Percentiles rank a stretch among this genome's conserved stretches.
These are phyloP conservation scores for Napeogenes sylphis DNA, from an alignment of 2,888 invertebrate species.

Conservation along the genomic window DNA sequence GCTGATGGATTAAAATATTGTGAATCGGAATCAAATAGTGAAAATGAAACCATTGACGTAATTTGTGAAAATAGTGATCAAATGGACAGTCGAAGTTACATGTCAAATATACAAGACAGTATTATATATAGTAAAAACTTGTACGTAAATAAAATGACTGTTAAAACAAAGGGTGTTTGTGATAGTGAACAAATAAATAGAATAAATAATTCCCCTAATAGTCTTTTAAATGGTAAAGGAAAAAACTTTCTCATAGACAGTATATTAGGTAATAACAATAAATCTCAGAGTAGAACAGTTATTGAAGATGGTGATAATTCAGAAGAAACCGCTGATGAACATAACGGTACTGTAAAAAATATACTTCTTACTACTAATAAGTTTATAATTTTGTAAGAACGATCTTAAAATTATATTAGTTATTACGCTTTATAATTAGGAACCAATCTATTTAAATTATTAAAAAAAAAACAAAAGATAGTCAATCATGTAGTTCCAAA, in stretches of 20 bases:
- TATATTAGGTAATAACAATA: conserved; percentile 69
- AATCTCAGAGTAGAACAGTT: conserved; percentile 35
- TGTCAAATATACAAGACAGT: conserved; percentile 39
- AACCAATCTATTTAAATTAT: no score
- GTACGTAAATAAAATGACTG: conserved; percentile 40
- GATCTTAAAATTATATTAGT: no score
- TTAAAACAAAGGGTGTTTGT: conserved; percentile 39
- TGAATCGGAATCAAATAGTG: conserved; percentile 64
- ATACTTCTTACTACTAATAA: background rate
- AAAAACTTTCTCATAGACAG: conserved; percentile 78
- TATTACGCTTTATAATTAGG: no score
- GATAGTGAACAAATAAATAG: conserved; percentile 34
- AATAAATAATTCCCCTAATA: conserved; percentile 40
- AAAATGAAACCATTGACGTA: conserved; percentile 69
- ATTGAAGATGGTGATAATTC: conserved; percentile 42
- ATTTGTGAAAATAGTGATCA: conserved; percentile 69
- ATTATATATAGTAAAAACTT: conserved; percentile 48
- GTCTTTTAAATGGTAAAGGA: conserved; percentile 52
- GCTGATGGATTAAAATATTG: conserved; percentile 46
- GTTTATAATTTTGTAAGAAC: no score
- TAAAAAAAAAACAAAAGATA: no score
- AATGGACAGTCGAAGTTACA: conserved; percentile 28
- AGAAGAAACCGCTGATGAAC: conserved; percentile 67
- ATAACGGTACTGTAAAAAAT: conserved; percentile 55
- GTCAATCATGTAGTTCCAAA: no score